phyloP scores from a whole-genome alignment of 2,888 invertebrate species.

The Andrena praecox region DNA sequence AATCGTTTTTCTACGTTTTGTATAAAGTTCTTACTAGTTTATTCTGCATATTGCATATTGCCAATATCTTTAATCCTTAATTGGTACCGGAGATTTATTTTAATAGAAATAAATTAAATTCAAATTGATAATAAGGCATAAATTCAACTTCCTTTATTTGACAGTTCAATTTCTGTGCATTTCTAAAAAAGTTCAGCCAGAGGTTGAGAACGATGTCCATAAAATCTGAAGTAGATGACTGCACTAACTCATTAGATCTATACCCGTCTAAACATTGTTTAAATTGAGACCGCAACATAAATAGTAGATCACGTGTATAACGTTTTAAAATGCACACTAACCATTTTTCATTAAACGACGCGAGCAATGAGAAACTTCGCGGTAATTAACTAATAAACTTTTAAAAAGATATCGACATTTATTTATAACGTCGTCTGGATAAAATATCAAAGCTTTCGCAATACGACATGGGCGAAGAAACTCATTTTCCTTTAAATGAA shows the following conservation, averaged over 20 bases:
- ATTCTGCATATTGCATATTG: too few relatives aligned
- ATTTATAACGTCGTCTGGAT: conserved; percentile 15
- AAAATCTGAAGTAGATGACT: neutral
- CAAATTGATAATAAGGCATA: too few relatives aligned
- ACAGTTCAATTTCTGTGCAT: neutral
- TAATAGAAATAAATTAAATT: too few relatives aligned
- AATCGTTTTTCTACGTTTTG: too few relatives aligned
- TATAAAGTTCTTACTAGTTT: too few relatives aligned
- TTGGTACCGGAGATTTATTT: too few relatives aligned
- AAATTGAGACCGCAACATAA: conserved; percentile 12
- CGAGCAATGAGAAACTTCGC: conserved; percentile 39
- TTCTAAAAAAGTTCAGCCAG: neutral
- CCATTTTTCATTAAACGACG: conserved; percentile 9
- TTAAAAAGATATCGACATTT: conserved; percentile 23
- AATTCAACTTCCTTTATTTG: too few relatives aligned
- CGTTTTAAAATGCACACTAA: neutral
- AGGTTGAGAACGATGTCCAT: neutral
- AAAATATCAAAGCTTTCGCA: conserved; percentile 5
- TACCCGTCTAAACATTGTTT: neutral
- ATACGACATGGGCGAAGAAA: conserved; percentile 14
- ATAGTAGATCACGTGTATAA: conserved; percentile 10
- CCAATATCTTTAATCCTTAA: too few relatives aligned
- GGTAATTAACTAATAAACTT: conserved; percentile 31
- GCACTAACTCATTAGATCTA: neutral
- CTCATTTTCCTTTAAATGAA: conserved; percentile 45